A percentile compares a stretch with the other conserved stretches of the same genome.
Evolutionary conservation across 1,140 invertebrate genomes (phyloP).

Genomic region (Triops longicaudatus): DNA sequence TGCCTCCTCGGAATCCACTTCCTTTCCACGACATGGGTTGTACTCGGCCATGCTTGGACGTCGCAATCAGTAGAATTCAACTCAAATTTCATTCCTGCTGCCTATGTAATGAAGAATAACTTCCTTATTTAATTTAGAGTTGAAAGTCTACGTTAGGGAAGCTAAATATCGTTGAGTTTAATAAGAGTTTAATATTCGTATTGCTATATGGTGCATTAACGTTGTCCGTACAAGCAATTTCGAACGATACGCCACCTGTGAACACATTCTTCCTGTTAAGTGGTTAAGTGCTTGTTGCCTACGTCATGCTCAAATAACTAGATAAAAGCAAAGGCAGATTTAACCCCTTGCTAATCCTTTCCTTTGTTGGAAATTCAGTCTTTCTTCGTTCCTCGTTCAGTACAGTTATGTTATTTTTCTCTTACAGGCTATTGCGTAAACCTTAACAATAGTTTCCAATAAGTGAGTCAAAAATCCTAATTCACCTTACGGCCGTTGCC

Average conservation of each 20-base stretch:
- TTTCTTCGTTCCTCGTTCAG: too few species aligned
- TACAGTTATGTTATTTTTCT: too few species aligned
- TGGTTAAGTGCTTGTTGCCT: slow-evolving; percentile 49
- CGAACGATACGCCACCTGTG: slow-evolving; percentile 52
- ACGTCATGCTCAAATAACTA: slow-evolving; percentile 45
- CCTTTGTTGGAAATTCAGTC: too few species aligned
- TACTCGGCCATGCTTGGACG: slow-evolving; percentile 70
- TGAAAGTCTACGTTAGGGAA: too few species aligned
- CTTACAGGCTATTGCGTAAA: too few species aligned
- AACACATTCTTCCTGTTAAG: slow-evolving; percentile 56
- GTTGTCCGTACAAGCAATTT: slow-evolving; percentile 35
- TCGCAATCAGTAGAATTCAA: slow-evolving; percentile 33
- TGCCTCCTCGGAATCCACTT: slow-evolving; percentile 71
- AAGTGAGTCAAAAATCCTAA: too few species aligned
- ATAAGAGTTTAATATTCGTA: slow-evolving; percentile 12
- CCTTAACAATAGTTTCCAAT: too few species aligned
- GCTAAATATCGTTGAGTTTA: too few species aligned
- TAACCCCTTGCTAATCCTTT: slow-evolving; percentile 37
- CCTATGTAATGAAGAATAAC: not conserved
- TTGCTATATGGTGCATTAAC: not conserved
- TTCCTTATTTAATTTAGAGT: not conserved
- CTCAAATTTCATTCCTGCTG: slow-evolving; percentile 13
- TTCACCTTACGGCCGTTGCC: too few species aligned
- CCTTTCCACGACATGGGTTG: slow-evolving; percentile 86
- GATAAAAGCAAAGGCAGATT: slow-evolving; percentile 39